These are phyloP conservation scores for Bucorvus abyssinicus DNA, from an alignment of 2,797 vertebrate species.

Conservation along the genomic window DNA sequence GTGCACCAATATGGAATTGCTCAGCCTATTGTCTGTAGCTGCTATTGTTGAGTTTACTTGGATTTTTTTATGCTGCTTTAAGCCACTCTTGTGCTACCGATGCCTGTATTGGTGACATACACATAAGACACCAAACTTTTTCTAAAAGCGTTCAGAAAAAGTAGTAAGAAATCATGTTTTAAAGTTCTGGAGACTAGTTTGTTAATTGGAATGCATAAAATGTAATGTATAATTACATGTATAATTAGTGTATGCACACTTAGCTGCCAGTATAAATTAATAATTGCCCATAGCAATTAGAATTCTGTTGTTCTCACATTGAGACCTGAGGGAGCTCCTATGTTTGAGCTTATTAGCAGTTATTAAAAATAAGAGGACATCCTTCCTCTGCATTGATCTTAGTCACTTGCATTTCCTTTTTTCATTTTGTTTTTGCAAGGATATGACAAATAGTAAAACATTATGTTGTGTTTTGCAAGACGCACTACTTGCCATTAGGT, in stretches of 20 bases:
- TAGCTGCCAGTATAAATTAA: neutral
- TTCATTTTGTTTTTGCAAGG: neutral
- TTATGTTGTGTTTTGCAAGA: neutral
- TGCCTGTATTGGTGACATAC: neutral
- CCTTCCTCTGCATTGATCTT: neutral
- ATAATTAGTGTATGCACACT: neutral
- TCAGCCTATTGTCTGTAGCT: neutral
- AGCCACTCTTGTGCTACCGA: neutral
- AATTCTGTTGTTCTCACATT: neutral
- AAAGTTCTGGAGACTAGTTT: neutral
- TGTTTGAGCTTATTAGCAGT: neutral
- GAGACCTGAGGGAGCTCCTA: neutral
- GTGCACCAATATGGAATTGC: neutral
- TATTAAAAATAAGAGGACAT: neutral
- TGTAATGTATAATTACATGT: neutral
- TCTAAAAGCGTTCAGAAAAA: neutral
- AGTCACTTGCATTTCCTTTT: neutral
- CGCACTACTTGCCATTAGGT: neutral
- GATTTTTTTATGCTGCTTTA: neutral
- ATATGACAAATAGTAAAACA: neutral
- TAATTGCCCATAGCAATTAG: neutral
- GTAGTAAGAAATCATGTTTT: neutral
- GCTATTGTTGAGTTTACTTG: neutral
- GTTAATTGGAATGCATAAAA: neutral
- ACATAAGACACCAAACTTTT: neutral